Base-by-base conservation (phyloP, 2,113 vertebrate species). In the Strigops habroptila region DNA sequence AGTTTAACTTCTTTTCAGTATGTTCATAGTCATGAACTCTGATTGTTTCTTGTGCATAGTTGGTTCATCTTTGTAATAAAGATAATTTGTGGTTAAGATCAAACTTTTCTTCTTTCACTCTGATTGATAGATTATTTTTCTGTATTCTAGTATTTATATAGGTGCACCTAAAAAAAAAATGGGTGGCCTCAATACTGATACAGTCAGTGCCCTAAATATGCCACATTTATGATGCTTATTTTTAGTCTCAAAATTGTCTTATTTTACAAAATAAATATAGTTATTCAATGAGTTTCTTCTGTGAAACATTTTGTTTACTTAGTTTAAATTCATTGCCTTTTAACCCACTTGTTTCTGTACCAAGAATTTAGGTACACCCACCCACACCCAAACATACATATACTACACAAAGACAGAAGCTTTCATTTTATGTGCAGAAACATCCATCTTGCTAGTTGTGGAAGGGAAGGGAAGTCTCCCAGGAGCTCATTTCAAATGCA, bases 401-500 rank as follows among this genome's bases (percentile, higher is more conserved):
- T 35, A 9, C 16, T 63, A 27, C 27, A 89, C 27, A 87, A 71
- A 86, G 73, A 41, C 41, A 91, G 63, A 82, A 88, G 31, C 7
- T 80, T 95, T 86, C 37, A 74, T 90, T 94, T 86, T 30, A 48
- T 55, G 25, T 86, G 39, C 37, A 84, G 75, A 91, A 93, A 75
- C 73, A 93, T 95, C 75, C 59, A 67, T 86, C 83, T 83, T 78
- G 27, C 48, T 37, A 27, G 67, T 24, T 17, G 21, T 48, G 51
- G 49, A 88, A 82, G 37, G 14, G 27, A 78, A 85, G 17, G 16
- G n/a, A 94, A 77, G 15, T 86, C 73, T 76, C 90, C 65, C 65
- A 86, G 81, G 83, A 91, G 46, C 59, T 87, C 41, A 62, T 92
- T 96, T 75, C 49, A 95, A 93, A 92, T 69, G 51, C 57, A 79